These are phyloP conservation scores for Endomychus coccineus DNA, from an alignment of 2,888 invertebrate species.

Conservation along the genomic window DNA sequence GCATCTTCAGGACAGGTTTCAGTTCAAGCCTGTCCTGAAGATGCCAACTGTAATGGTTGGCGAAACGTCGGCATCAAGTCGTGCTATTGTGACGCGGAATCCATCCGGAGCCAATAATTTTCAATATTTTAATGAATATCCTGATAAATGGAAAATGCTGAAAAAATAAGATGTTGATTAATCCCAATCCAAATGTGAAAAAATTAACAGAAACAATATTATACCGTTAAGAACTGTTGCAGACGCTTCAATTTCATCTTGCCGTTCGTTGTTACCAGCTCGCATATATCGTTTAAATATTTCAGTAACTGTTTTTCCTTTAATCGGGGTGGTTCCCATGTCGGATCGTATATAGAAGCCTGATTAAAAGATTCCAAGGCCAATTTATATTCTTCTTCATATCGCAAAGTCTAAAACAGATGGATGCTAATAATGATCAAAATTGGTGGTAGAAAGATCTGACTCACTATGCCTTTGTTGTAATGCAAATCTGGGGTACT, in stretches of 20 bases:
- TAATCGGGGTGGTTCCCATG: slow-evolving; percentile 60
- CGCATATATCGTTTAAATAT: slow-evolving; percentile 59
- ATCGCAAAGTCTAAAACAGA: slow-evolving; percentile 59
- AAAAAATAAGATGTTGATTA: slow-evolving; percentile 4
- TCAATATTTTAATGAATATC: no score
- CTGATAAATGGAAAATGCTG: no score
- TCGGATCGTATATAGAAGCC: slow-evolving; percentile 65
- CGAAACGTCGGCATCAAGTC: no score
- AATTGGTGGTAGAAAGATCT: slow-evolving; percentile 9
- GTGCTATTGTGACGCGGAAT: no score
- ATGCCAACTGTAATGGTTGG: no score
- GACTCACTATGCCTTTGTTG: slow-evolving; percentile 74
- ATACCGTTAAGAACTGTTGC: slow-evolving; percentile 58
- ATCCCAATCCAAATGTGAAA: not conserved
- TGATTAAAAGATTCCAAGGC: slow-evolving; percentile 63
- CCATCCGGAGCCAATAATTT: no score
- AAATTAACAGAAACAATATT: no score
- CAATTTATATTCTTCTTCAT: slow-evolving; percentile 66
- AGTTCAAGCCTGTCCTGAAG: no score
- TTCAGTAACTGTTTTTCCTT: slow-evolving; percentile 56
- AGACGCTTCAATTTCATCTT: slow-evolving; percentile 68
- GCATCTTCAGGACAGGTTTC: no score
- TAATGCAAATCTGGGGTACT: slow-evolving; percentile 75
- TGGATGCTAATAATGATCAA: not conserved
- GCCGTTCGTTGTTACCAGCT: slow-evolving; percentile 58